Conservation (phyloP, 2,113 vertebrate genomes). For the Tenebrosternarchus preto region DNA sequence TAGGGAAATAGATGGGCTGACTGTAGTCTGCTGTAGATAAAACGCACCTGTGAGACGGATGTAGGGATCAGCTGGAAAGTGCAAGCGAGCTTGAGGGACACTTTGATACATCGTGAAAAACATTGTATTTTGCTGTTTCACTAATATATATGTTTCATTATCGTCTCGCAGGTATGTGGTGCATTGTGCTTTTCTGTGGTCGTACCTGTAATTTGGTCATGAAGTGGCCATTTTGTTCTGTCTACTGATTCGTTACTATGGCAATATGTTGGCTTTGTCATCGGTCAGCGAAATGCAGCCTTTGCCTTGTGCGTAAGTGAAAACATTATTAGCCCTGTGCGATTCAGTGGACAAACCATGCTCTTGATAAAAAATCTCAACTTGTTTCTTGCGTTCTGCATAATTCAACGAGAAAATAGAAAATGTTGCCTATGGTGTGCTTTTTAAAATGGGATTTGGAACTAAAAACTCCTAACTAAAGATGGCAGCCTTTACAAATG, state of each 20-base stretch:
- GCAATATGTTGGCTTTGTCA: background rate
- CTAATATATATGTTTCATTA: too few species aligned
- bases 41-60: too few species aligned
- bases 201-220: background rate
- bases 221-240: background rate
- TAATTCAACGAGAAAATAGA: conserved; percentile 37
- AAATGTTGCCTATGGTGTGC: background rate
- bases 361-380: conserved; percentile 1
- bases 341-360: background rate
- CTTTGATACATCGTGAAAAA: too few species aligned
- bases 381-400: background rate
- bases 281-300: background rate
- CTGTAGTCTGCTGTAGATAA: too few species aligned
- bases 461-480: background rate
- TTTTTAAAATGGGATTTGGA: conserved; percentile 7
- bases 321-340: conserved; percentile 13
- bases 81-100: too few species aligned
- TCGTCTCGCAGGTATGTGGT: background rate
- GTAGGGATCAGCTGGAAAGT: too few species aligned
- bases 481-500: background rate
- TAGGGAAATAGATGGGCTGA: too few species aligned
- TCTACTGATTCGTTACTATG: conserved; percentile 1
- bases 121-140: too few species aligned
- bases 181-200: background rate
- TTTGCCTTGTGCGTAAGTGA: conserved; percentile 10